These are phyloP conservation scores for Octopus bimaculoides DNA, from an alignment of 1,140 invertebrate genomes.

Conservation along the genomic window DNA sequence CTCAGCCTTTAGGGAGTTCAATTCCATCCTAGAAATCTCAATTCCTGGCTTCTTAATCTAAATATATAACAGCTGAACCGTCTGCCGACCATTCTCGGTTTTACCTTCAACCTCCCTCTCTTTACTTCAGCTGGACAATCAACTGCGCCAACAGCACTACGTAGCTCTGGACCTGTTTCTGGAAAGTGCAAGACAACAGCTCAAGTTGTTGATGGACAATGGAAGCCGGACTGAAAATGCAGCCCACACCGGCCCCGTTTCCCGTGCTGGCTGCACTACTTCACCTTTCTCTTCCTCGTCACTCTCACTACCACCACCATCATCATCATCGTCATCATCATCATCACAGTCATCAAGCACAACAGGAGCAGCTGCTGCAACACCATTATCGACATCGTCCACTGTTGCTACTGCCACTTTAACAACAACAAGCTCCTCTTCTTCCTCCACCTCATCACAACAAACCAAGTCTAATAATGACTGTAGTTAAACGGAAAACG, in stretches of 20 bases:
- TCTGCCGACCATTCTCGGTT: too few species aligned
- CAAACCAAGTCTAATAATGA: too few species aligned
- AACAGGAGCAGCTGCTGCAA: slow-evolving; percentile 24
- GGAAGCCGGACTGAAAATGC: not conserved
- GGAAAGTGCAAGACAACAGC: slow-evolving; percentile 34
- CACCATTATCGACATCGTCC: slow-evolving; percentile 14
- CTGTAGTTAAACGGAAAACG: too few species aligned
- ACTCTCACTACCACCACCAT: not conserved
- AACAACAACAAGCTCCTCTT: slow-evolving; percentile 28
- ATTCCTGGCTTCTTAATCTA: too few species aligned
- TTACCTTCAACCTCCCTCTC: not conserved
- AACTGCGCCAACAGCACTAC: slow-evolving; percentile 29
- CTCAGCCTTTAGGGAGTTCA: too few species aligned
- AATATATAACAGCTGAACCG: too few species aligned
- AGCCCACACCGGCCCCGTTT: not conserved
- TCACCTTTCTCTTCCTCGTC: not conserved
- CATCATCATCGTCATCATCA: slow-evolving; percentile 18
- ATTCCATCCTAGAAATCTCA: too few species aligned
- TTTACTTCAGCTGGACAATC: slow-evolving; percentile 29
- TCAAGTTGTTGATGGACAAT: slow-evolving; percentile 29
- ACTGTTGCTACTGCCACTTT: slow-evolving; percentile 14
- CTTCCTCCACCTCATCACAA: too few species aligned
- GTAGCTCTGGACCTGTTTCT: slow-evolving; percentile 39
- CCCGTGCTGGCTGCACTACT: not conserved
- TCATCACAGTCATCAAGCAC: too few species aligned